Percentiles rank a stretch among this genome's conserved stretches.
Conservation (phyloP, 1,140 invertebrate genomes). For the Cylas formicarius region DNA sequence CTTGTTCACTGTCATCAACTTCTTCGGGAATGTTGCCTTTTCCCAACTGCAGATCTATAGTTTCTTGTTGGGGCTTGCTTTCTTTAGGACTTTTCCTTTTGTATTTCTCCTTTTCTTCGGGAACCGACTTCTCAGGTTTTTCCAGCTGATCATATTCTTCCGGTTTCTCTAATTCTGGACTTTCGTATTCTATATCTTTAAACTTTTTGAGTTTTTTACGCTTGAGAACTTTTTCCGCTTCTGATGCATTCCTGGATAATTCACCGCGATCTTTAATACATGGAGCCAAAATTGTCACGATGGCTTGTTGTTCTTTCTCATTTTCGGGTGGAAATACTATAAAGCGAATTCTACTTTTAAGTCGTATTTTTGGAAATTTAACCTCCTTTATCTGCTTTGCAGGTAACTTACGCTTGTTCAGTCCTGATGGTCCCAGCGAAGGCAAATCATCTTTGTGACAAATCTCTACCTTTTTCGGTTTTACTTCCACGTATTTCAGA, state of each 20-base stretch:
- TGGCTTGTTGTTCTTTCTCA: constrained; percentile 44
- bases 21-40: constrained; percentile 48
- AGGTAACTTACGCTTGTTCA: constrained; percentile 31
- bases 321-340: constrained; percentile 51
- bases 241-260: constrained; percentile 60
- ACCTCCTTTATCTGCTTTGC: constrained; percentile 38
- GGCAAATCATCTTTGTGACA: constrained; percentile 26
- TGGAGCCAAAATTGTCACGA: constrained; percentile 47
- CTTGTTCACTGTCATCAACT: constrained; percentile 41
- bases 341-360: constrained; percentile 57
- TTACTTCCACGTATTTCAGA: constrained; percentile 26
- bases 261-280: constrained; percentile 53
- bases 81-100: constrained; percentile 29
- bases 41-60: constrained; percentile 45
- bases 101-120: constrained; percentile 22
- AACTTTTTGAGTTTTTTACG: constrained; percentile 56
- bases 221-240: constrained; percentile 55
- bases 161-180: constrained; percentile 61
- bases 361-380: constrained; percentile 55
- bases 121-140: constrained; percentile 25
- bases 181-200: constrained; percentile 57
- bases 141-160: constrained; percentile 53
- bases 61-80: constrained; percentile 44
- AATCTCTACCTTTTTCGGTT: constrained; percentile 23
- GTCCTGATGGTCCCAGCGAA: constrained; percentile 29